Conservation (phyloP, 2,888 invertebrate species). For the Tubiluchus corallicola region DNA sequence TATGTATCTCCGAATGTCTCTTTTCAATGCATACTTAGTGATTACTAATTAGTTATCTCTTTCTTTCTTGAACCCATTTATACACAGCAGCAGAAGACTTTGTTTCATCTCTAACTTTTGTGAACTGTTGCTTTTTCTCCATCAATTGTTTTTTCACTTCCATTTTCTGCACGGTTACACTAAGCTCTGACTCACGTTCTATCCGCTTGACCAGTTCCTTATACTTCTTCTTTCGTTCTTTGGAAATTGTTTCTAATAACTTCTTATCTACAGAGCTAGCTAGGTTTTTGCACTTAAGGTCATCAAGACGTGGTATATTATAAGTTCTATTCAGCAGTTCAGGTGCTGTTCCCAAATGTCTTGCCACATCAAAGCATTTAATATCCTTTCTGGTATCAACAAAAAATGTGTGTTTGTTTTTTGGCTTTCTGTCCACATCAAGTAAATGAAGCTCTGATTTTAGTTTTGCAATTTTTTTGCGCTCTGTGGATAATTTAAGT, state of each 20-base stretch:
- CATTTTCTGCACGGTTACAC: conserved; percentile 24
- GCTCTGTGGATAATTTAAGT: no score
- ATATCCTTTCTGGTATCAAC: conserved; percentile 43
- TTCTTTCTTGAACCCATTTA: conserved; percentile 22
- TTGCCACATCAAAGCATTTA: conserved; percentile 45
- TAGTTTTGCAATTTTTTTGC: conserved; percentile 48
- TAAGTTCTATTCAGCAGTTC: conserved; percentile 44
- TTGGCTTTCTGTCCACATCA: conserved; percentile 41
- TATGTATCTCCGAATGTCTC: no score
- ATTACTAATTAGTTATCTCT: conserved; percentile 19
- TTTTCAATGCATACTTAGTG: no score
- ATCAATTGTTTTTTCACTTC: conserved; percentile 22
- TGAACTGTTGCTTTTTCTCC: conserved; percentile 21
- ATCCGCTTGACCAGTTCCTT: conserved; percentile 23
- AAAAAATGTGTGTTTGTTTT: conserved; percentile 62
- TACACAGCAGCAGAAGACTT: conserved; percentile 23
- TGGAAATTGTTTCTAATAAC: conserved; percentile 16
- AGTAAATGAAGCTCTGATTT: conserved; percentile 63
- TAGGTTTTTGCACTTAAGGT: conserved; percentile 22
- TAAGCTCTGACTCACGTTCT: conserved; percentile 24
- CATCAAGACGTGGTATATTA: conserved; percentile 44
- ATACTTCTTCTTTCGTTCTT: conserved; percentile 20
- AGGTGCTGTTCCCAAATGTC: conserved; percentile 54
- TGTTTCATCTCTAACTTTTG: conserved; percentile 21
- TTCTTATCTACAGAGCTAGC: conserved; percentile 5